A percentile compares a stretch with the other conserved stretches of the same genome.
Conservation (phyloP, 2,113 vertebrate genomes). For the Empidonax alnorum region DNA sequence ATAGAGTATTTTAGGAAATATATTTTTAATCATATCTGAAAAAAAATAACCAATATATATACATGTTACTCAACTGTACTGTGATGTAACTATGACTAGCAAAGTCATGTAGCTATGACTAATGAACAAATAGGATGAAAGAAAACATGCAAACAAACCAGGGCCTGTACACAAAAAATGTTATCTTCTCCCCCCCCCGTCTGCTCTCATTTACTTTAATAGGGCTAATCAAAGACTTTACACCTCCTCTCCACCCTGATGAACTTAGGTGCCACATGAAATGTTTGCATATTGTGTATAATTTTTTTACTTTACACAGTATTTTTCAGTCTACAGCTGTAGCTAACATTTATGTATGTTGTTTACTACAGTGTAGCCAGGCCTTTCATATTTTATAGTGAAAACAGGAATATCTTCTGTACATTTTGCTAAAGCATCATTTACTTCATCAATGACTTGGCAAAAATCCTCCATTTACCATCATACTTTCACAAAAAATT, state of each 20-base stretch:
- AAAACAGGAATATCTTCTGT: not conserved
- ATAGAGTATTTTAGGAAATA: not conserved
- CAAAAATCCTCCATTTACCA: not conserved
- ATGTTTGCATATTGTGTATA: not conserved
- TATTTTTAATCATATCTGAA: not conserved
- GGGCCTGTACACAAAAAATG: not conserved
- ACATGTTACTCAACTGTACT: not conserved
- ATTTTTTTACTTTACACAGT: not conserved
- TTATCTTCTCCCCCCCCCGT: not conserved
- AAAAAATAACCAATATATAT: not conserved
- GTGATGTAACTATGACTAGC: not conserved
- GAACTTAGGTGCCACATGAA: not conserved
- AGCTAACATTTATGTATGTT: not conserved
- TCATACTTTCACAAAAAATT: slow-evolving; percentile 47
- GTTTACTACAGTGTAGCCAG: not conserved
- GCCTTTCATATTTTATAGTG: not conserved
- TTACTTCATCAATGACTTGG: not conserved
- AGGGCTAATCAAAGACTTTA: not conserved
- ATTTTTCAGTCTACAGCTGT: not conserved
- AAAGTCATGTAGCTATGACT: not conserved
- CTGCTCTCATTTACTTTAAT: not conserved
- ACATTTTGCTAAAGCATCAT: not conserved
- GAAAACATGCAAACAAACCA: not conserved
- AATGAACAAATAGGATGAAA: accelerated
- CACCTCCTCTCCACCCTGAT: not conserved